Evolutionary conservation across 2,113 vertebrate species (phyloP).

Genomic region (Hymenochirus boettgeri): DNA sequence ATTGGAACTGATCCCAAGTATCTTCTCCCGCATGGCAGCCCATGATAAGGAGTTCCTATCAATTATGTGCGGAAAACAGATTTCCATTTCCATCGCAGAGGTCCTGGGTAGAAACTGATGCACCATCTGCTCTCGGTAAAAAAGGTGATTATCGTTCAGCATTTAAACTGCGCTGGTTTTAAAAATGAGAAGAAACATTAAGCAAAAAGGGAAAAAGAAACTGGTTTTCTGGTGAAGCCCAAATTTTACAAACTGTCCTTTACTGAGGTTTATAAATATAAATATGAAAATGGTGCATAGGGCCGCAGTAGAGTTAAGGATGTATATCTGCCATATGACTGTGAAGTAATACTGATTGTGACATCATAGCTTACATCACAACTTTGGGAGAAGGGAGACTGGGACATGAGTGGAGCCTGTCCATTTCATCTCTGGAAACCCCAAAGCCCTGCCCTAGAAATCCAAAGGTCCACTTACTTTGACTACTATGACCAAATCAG

Average conservation of each 20-base stretch:
- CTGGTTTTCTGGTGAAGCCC: not conserved
- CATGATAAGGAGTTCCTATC: constrained; percentile 39
- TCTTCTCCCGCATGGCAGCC: constrained; percentile 23
- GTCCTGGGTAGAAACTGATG: constrained; percentile 41
- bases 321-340: too few relatives aligned
- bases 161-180: constrained; percentile 20
- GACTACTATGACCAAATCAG: too few relatives aligned
- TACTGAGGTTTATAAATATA: too few relatives aligned
- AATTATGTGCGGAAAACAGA: constrained; percentile 35
- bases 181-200: not conserved
- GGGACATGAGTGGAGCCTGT: too few relatives aligned
- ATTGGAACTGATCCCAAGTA: constrained; percentile 30
- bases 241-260: not conserved
- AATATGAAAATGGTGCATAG: too few relatives aligned
- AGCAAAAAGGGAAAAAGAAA: constrained; percentile 5
- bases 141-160: constrained; percentile 39
- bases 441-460: too few relatives aligned
- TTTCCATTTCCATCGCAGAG: constrained; percentile 43
- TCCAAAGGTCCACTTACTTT: too few relatives aligned
- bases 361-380: too few relatives aligned
- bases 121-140: constrained; percentile 37
- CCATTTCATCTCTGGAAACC: too few relatives aligned
- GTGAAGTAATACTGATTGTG: too few relatives aligned
- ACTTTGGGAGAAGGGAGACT: too few relatives aligned
- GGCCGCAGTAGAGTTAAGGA: too few relatives aligned